Evolutionary conservation across 2,113 vertebrate species (phyloP).

Genomic region (Turnix velox): DNA sequence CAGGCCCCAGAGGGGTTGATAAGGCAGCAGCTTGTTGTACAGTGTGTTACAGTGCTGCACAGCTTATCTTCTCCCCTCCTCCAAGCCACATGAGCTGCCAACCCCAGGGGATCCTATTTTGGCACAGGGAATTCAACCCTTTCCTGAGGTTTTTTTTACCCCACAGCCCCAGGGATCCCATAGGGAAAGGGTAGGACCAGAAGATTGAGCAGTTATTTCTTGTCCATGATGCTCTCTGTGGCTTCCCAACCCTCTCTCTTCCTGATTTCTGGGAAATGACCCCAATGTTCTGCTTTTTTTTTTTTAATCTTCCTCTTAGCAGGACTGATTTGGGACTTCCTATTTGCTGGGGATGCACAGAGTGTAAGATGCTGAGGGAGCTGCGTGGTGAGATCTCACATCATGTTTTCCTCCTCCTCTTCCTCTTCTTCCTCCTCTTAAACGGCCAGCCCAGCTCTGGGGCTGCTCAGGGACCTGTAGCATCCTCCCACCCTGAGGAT

Average conservation of each 20-base stretch:
- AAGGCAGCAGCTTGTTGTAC: neutral
- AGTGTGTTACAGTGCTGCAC: neutral
- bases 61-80: constrained; percentile 27
- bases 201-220: neutral
- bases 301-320: neutral
- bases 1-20: neutral
- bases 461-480: accelerated
- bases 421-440: too few relatives aligned
- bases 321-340: neutral
- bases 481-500: neutral
- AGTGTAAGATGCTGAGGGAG: neutral
- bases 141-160: neutral
- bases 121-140: neutral
- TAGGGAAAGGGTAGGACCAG: neutral
- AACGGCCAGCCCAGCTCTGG: neutral
- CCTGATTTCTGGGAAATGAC: neutral
- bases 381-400: neutral
- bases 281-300: accelerated
- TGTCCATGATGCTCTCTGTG: accelerated
- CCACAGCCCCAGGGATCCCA: neutral
- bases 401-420: neutral
- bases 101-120: accelerated
- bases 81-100: neutral
- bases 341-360: accelerated
- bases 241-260: neutral